Base-by-base conservation (phyloP, 2,797 vertebrate species). In the Eutrigla gurnardus region DNA sequence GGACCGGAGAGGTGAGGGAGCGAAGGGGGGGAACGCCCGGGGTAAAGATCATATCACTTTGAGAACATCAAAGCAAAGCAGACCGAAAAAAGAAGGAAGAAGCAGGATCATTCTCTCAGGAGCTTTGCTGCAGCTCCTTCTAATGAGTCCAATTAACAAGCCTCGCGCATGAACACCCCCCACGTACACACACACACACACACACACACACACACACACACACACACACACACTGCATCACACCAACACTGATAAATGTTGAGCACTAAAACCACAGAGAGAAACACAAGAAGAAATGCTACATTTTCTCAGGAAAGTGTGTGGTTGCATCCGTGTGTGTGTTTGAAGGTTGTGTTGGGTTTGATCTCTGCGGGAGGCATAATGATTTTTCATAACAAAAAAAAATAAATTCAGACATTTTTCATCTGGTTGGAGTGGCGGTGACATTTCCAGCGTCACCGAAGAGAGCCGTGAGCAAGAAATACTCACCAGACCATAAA, bases 101-200 rank as follows among this genome's bases (percentile, higher is more conserved):
- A 74, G 73, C 66, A 75, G 81, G 70, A 80, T 14, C 69, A 89
- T 88, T 88, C 87, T 89, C 90, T 82, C 80, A 82, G 84, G 88
- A 90, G 85, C 83, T 47, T 49, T 78, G 91, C 89, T 74, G 86
- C 88, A 85, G 78, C 82, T 85, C 84, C 11, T 66, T 72, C 82
- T 93, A 93, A 93, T 92, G 90, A 93, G 91, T 88, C 79, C 90
- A 92, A 93, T 92, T 93, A 92, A 86, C 77, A 84, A 89, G 75
- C 80, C 69, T 57, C 12, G 46, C 64, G 68, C 81, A 76, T 62
- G 45, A 78, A 73, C 83, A 40, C 71, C 73, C 53, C 55, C 62
- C 74, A 77, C 39, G 69, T 52, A 35, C 58, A 18, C n/a, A 1
- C 46, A 32, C 50, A 13, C 65, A 12, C 40, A 25, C 68, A 63